Conservation (phyloP, 2,888 invertebrate genomes). For the Sminthurinus aureus region DNA sequence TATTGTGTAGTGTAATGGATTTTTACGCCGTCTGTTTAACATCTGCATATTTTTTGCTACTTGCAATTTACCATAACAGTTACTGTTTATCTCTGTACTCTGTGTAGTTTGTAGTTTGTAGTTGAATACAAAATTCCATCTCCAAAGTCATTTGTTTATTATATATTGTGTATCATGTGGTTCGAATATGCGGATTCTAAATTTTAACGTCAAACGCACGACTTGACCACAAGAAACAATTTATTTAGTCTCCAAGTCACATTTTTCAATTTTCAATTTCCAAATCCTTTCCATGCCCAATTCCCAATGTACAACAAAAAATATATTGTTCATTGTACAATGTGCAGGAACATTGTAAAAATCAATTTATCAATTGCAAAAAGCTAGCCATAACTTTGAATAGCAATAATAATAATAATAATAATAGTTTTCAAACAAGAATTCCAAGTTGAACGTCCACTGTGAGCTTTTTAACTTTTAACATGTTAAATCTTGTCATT, state of each 20-base stretch:
- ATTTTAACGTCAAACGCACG: neutral
- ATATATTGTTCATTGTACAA: neutral
- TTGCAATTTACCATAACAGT: no score
- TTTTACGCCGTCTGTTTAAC: no score
- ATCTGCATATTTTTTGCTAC: no score
- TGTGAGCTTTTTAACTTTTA: no score
- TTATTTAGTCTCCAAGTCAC: neutral
- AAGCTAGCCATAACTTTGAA: neutral
- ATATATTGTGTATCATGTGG: no score
- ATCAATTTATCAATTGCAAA: neutral
- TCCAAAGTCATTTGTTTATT: no score
- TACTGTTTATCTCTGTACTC: no score
- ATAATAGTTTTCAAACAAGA: neutral
- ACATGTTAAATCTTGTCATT: no score
- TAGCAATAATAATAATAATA: neutral
- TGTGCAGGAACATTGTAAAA: neutral
- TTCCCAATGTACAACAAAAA: neutral
- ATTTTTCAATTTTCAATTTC: neutral
- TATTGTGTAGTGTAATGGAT: no score
- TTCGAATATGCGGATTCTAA: neutral
- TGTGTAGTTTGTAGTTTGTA: no score
- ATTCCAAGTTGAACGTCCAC: neutral
- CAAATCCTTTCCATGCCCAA: neutral
- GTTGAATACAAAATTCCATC: no score
- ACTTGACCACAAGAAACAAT: slow-evolving; percentile 8